Evolutionary conservation across 1,140 invertebrate genomes (phyloP).

Genomic region (Brachionus manjavacas): DNA sequence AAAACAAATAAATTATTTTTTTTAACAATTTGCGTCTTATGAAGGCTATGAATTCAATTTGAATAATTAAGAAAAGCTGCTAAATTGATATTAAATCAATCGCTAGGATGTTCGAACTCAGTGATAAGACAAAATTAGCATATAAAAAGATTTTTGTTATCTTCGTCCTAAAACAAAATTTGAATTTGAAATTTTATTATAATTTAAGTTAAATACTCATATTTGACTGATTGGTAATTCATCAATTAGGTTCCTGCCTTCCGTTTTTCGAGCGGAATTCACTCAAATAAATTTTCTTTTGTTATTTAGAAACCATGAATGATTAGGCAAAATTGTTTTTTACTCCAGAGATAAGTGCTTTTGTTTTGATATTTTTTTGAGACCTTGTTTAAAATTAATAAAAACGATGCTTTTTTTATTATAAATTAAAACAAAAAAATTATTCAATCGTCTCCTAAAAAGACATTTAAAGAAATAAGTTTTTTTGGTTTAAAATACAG

Average conservation of each 20-base stretch:
- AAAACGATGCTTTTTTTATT: no score
- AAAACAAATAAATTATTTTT: neutral
- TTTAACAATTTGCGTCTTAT: neutral
- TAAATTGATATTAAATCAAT: slow-evolving; percentile 8
- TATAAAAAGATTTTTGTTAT: slow-evolving; percentile 2
- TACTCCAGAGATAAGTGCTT: neutral
- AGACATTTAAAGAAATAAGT: no score
- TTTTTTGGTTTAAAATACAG: no score
- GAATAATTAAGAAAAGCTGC: slow-evolving; percentile 15
- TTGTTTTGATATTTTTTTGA: neutral
- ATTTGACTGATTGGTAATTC: neutral
- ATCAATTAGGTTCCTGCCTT: neutral
- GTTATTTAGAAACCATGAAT: neutral
- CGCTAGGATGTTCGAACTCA: neutral
- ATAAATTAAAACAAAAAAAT: no score
- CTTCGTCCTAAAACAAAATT: neutral
- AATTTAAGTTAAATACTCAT: neutral
- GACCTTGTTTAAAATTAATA: no score
- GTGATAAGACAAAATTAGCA: slow-evolving; percentile 17
- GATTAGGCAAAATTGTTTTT: neutral
- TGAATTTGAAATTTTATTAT: neutral
- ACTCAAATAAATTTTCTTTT: neutral
- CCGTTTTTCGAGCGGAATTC: neutral
- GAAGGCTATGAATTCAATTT: neutral
- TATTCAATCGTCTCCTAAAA: no score